phyloP scores from a whole-genome alignment of 2,888 invertebrate species.

The Cenopis cana region DNA sequence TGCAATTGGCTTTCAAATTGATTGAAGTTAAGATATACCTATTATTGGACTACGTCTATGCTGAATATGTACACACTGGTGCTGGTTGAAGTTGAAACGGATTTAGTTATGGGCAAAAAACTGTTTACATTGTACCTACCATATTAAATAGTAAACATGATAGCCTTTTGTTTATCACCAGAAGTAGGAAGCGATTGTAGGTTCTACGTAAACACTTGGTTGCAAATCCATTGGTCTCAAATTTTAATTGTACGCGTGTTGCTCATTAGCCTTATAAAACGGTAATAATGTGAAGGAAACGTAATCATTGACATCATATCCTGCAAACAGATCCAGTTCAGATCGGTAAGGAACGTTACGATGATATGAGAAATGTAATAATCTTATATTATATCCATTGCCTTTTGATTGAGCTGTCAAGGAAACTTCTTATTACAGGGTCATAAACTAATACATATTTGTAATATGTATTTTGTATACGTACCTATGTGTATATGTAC shows the following conservation, averaged over 20 bases:
- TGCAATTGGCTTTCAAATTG: not conserved
- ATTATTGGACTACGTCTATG: not conserved
- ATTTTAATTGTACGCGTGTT: conserved; percentile 23
- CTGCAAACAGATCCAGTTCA: conserved; percentile 27
- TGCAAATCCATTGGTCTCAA: conserved; percentile 7
- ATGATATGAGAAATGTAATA: conserved; percentile 24
- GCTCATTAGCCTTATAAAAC: conserved; percentile 22
- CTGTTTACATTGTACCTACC: not conserved
- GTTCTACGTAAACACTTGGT: conserved; percentile 13
- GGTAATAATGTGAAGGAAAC: conserved; percentile 29
- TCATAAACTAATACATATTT: conserved; percentile 1
- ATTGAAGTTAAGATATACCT: too few species aligned
- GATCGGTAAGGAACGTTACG: conserved; percentile 21
- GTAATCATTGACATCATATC: conserved; percentile 40
- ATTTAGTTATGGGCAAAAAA: not conserved
- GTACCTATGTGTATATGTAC: too few species aligned
- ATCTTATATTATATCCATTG: conserved; percentile 21
- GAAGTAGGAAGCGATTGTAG: conserved; percentile 23
- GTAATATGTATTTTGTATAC: too few species aligned
- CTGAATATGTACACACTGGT: not conserved
- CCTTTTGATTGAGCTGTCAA: conserved; percentile 18
- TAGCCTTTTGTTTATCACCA: conserved; percentile 1
- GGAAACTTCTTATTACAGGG: conserved; percentile 22
- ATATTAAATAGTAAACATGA: not conserved
- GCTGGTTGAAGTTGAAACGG: not conserved